These are phyloP conservation scores for Scaptomyza caliginosa DNA, from an alignment of 2,888 invertebrate genomes.

Conservation along the genomic window DNA sequence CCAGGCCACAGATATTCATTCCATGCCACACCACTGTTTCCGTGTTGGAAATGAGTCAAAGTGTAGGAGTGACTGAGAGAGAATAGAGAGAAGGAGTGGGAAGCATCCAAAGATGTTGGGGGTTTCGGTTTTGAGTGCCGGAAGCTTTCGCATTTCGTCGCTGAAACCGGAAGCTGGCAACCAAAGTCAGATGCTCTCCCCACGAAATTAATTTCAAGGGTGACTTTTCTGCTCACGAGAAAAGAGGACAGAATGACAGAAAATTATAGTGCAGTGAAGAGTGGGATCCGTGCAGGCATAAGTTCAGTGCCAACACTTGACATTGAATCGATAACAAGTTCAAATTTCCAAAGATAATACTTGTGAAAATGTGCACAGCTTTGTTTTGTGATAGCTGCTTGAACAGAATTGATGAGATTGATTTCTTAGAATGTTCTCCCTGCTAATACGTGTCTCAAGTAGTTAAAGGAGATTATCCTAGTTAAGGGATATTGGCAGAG, in stretches of 20 bases:
- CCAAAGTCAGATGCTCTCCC: constrained; percentile 24
- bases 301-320: constrained; percentile 69
- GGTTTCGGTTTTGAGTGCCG: constrained; percentile 26
- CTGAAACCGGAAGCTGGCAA: constrained; percentile 55
- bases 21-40: constrained; percentile 60
- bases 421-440: neutral
- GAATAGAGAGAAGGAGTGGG: neutral
- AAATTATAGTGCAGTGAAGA: neutral
- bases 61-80: neutral
- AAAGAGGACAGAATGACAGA: constrained; percentile 1
- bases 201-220: constrained; percentile 31
- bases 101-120: neutral
- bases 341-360: constrained; percentile 55
- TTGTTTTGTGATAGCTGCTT: neutral
- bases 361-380: constrained; percentile 43
- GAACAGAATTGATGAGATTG: neutral
- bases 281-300: constrained; percentile 5
- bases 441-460: neutral
- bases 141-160: constrained; percentile 51
- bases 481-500: neutral
- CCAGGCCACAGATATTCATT: constrained; percentile 52
- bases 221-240: constrained; percentile 42
- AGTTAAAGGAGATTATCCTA: neutral
- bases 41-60: constrained; percentile 63
- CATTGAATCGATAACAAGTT: constrained; percentile 76